Conservation (phyloP, 2,113 vertebrate species). For the Plectropomus leopardus region DNA sequence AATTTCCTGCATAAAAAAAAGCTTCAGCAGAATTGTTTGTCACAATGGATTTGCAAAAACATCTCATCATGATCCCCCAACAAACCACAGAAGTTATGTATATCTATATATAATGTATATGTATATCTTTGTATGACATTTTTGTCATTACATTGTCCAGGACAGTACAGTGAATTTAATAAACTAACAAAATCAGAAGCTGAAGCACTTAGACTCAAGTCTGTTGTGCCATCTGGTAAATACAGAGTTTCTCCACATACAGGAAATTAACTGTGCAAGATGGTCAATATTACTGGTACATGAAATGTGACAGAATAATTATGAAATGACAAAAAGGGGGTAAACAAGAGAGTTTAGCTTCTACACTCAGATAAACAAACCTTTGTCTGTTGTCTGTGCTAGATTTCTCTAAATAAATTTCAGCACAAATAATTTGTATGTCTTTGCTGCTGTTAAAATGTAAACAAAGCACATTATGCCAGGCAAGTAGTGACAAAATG, state of each 20-base stretch:
- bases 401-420: not conserved
- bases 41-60: not conserved
- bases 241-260: not conserved
- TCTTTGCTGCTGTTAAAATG: not conserved
- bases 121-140: not conserved
- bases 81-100: not conserved
- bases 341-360: not conserved
- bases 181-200: not conserved
- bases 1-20: not conserved
- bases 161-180: not conserved
- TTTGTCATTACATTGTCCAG: not conserved
- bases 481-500: conserved; percentile 26
- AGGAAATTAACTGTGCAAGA: not conserved
- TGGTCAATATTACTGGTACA: not conserved
- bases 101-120: not conserved
- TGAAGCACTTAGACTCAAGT: not conserved
- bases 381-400: not conserved
- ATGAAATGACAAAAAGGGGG: not conserved
- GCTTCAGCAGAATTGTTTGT: not conserved
- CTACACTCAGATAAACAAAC: not conserved
- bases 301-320: not conserved
- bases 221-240: conserved; percentile 14
- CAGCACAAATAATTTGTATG: not conserved
- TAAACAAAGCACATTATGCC: conserved; percentile 10
- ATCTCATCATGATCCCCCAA: not conserved